Evolutionary conservation across 1,140 invertebrate species (phyloP).

Genomic region (Orussus abietinus): DNA sequence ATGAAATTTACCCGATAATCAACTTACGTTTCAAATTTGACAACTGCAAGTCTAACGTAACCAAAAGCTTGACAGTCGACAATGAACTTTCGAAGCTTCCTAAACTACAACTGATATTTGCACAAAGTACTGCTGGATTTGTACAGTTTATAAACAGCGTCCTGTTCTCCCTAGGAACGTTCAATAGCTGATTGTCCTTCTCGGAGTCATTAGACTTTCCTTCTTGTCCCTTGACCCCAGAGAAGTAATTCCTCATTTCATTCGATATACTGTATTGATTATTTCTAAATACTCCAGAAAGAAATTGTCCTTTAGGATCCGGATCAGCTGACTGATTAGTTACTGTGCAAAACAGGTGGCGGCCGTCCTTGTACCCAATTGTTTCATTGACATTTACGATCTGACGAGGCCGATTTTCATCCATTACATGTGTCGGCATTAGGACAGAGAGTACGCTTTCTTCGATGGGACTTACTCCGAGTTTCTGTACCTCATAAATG

Average conservation of each 20-base stretch:
- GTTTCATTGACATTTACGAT: conserved; percentile 35
- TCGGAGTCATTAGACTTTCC: neutral
- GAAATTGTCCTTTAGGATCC: neutral
- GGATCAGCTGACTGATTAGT: conserved; percentile 4
- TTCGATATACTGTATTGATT: neutral
- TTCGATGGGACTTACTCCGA: conserved; percentile 43
- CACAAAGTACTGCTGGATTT: conserved; percentile 25
- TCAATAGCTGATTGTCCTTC: conserved; percentile 13
- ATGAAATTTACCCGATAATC: conserved; percentile 2
- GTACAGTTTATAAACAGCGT: conserved; percentile 38
- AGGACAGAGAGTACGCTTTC: conserved; percentile 29
- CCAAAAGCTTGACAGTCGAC: conserved; percentile 26
- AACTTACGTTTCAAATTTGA: conserved; percentile 27
- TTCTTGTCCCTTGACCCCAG: neutral
- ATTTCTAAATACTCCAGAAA: neutral
- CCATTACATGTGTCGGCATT: conserved; percentile 35
- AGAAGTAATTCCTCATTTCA: no score
- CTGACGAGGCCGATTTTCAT: conserved; percentile 21
- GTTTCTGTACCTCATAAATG: conserved; percentile 45
- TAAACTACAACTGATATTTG: conserved; percentile 26
- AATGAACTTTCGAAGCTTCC: conserved; percentile 26
- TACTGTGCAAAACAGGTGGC: conserved; percentile 30
- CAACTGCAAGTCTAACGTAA: conserved; percentile 30
- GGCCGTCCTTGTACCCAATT: conserved; percentile 24
- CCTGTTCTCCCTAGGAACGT: conserved; percentile 25